A percentile compares a stretch with the other conserved stretches of the same genome.
Evolutionary conservation across 2,797 vertebrate genomes (phyloP).

Genomic region (Argya squamiceps): DNA sequence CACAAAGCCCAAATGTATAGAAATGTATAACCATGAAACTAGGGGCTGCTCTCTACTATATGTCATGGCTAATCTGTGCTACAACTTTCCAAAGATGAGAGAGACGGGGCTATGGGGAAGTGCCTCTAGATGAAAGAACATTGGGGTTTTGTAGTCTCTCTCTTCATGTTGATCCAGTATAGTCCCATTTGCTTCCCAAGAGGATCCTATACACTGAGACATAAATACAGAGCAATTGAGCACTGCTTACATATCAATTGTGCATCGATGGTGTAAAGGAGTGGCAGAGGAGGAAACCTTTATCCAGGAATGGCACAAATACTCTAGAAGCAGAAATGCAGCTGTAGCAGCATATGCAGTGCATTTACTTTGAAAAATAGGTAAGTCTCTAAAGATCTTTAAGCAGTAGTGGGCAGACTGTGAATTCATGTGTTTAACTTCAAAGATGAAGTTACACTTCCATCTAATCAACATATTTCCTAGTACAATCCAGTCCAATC

Average conservation of each 20-base stretch:
- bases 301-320: not conserved
- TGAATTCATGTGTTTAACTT: not conserved
- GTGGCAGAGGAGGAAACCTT: not conserved
- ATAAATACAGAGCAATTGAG: not conserved
- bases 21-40: not conserved
- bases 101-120: fast-evolving
- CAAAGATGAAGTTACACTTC: not conserved
- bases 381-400: not conserved
- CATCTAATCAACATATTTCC: not conserved
- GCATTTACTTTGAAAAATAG: not conserved
- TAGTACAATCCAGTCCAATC: not conserved
- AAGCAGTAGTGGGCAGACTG: not conserved
- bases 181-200: not conserved
- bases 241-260: not conserved
- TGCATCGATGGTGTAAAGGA: not conserved
- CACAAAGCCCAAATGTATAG: not conserved
- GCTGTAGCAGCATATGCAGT: not conserved
- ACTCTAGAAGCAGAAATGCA: not conserved
- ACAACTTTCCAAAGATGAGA: not conserved
- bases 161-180: not conserved
- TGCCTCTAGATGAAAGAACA: not conserved
- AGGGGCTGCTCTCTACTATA: not conserved
- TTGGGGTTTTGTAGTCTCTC: not conserved
- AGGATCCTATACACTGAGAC: not conserved
- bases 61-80: not conserved